Evolutionary conservation across 2,888 invertebrate species (phyloP).

Genomic region (Himalopsyche anomala): DNA sequence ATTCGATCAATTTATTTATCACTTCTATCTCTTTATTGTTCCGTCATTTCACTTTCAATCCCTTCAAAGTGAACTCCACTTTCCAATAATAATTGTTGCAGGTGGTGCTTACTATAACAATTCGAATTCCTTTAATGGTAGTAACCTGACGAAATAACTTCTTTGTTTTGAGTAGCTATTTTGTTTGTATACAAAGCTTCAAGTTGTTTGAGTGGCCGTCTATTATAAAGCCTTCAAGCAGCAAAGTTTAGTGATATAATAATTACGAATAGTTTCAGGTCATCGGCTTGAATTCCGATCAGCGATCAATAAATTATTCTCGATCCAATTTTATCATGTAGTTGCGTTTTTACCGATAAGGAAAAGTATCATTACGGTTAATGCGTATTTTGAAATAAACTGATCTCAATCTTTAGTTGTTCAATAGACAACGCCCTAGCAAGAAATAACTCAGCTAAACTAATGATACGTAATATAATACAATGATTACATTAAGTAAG

Average conservation of each 20-base stretch:
- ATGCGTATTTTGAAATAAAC: not conserved
- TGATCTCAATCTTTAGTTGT: conserved; percentile 3
- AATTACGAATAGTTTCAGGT: conserved; percentile 16
- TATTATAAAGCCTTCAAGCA: conserved; percentile 9
- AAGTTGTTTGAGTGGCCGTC: not conserved
- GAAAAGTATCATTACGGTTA: not conserved
- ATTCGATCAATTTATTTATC: too few relatives aligned
- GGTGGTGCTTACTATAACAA: not conserved
- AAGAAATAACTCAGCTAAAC: too few relatives aligned
- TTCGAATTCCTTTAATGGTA: not conserved
- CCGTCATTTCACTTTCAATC: not conserved
- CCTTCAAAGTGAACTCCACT: not conserved
- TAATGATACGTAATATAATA: too few relatives aligned
- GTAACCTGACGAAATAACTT: not conserved
- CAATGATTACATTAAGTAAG: too few relatives aligned
- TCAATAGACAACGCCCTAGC: too few relatives aligned
- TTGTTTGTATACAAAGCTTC: conserved; percentile 17
- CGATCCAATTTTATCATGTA: not conserved
- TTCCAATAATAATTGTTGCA: not conserved
- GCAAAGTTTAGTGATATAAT: not conserved
- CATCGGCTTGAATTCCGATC: not conserved
- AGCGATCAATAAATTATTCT: not conserved
- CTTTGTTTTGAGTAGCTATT: conserved; percentile 1
- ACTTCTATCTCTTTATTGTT: not conserved
- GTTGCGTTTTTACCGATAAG: conserved; percentile 15